phyloP scores from a whole-genome alignment of 2,797 vertebrate species.

The Centroberyx gerrardi region DNA sequence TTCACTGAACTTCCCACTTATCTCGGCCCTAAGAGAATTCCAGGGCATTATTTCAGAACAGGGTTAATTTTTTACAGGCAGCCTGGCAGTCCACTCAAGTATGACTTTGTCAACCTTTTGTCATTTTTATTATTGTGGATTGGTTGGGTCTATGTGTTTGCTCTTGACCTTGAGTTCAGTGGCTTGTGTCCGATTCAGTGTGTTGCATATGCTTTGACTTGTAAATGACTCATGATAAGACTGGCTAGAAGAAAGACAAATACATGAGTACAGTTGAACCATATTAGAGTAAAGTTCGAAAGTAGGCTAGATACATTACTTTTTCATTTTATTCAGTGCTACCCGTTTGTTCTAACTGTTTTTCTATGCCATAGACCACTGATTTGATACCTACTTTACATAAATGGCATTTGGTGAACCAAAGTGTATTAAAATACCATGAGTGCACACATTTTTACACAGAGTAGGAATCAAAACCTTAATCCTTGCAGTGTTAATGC shows the following conservation, averaged over 20 bases:
- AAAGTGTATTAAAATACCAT: not conserved
- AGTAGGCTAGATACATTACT: fast-evolving
- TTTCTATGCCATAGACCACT: not conserved
- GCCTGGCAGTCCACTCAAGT: slow-evolving; percentile 3
- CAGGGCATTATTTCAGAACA: slow-evolving; percentile 16
- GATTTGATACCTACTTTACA: slow-evolving; percentile 18
- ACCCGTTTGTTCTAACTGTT: slow-evolving; percentile 16
- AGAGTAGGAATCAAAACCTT: slow-evolving; percentile 15
- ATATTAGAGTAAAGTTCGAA: not conserved
- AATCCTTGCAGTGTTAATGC: slow-evolving; percentile 10
- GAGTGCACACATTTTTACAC: not conserved
- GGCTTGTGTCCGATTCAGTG: slow-evolving; percentile 13
- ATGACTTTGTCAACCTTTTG: slow-evolving; percentile 22
- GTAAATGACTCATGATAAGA: slow-evolving; percentile 31
- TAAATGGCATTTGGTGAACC: slow-evolving; percentile 1
- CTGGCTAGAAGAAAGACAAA: slow-evolving; percentile 12
- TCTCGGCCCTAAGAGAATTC: slow-evolving; percentile 2
- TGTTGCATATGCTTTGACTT: slow-evolving; percentile 45
- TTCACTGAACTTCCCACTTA: slow-evolving; percentile 11
- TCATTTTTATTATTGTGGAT: slow-evolving; percentile 25
- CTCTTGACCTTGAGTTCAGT: slow-evolving; percentile 42
- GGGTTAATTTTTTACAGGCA: slow-evolving; percentile 27
- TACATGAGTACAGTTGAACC: not conserved
- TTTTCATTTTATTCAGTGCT: not conserved
- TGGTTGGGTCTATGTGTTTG: slow-evolving; percentile 25